Base-by-base conservation (phyloP, 2,113 vertebrate genomes). In the Erinaceus europaeus region DNA sequence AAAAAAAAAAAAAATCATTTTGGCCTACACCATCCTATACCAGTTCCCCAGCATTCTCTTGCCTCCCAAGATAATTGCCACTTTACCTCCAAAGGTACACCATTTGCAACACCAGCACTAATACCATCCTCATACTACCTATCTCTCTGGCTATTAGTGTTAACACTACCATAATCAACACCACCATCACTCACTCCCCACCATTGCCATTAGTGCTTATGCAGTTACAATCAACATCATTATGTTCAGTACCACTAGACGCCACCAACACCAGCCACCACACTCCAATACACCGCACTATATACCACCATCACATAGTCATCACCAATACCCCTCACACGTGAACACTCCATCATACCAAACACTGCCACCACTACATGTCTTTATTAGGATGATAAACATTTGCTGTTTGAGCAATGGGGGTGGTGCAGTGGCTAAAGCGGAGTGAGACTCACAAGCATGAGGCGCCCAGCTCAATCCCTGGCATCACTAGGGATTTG, bases 61-160 rank as follows among this genome's bases (percentile, higher is more conserved):
- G 21, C 20, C 29, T 20, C 32, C 25, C 48, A 62, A 85, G 64
- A 34, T 25, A 8, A 34, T 18, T 53, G n/a, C 7, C 46, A 20
- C 84, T 69, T 57, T 62, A 21, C 12, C 36, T 59, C 46, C 68
- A 50, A 64, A 84, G 77, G 8, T 48, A 34, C 20, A 4, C 17
- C 29, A 68, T 78, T 29, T 23, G 21, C 59, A 25, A 12, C 4
- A 4, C 81, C 65, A 38, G 20, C 52, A 74, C n/a, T n/a, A n/a
- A 6, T 5, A 9, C 15, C 5, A 1, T 1, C 17, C 11, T 44
- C 67, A 50, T 7, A 20, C 13, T 2, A 11, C 6, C 29, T 14
- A 59, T 23, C 29, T 20, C 80, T 23, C 2, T 38, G 75, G 23
- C 3, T 7, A 9, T 34, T 27, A 14, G 5, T 23, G 15, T 48